Evolutionary conservation across 2,113 vertebrate genomes (phyloP).

Genomic region (Tor tambroides): DNA sequence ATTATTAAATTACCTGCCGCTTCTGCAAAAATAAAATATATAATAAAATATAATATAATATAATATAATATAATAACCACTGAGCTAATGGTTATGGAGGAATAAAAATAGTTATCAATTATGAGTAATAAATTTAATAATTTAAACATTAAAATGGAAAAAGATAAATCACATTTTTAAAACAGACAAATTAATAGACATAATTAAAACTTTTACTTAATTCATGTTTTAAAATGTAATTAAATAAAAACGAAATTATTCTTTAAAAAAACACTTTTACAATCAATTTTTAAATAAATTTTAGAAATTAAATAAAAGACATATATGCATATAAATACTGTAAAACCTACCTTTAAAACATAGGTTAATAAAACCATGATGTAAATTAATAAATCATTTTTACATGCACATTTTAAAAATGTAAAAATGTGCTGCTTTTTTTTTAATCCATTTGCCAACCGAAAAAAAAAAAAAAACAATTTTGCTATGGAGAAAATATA

Average conservation of each 20-base stretch:
- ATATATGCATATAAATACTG: neutral
- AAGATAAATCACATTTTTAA: neutral
- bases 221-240: neutral
- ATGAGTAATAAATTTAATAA: neutral
- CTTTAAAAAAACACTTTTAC: too few species aligned
- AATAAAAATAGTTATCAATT: neutral
- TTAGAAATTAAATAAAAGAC: neutral
- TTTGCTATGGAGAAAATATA: neutral
- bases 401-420: neutral
- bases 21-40: too few species aligned
- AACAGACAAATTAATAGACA: neutral
- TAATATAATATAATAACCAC: too few species aligned
- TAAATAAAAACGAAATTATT: neutral
- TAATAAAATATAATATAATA: too few species aligned
- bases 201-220: neutral
- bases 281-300: neutral
- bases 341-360: neutral
- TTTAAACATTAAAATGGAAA: neutral
- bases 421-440: neutral
- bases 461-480: neutral
- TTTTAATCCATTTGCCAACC: neutral
- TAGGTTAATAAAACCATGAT: neutral
- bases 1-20: too few species aligned
- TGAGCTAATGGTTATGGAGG: too few species aligned
- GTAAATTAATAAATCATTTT: neutral